Evolutionary conservation across 2,113 vertebrate genomes (phyloP), one percentile per base, ranked within the genome.

Genomic region (Syngnathus typhle): DNA sequence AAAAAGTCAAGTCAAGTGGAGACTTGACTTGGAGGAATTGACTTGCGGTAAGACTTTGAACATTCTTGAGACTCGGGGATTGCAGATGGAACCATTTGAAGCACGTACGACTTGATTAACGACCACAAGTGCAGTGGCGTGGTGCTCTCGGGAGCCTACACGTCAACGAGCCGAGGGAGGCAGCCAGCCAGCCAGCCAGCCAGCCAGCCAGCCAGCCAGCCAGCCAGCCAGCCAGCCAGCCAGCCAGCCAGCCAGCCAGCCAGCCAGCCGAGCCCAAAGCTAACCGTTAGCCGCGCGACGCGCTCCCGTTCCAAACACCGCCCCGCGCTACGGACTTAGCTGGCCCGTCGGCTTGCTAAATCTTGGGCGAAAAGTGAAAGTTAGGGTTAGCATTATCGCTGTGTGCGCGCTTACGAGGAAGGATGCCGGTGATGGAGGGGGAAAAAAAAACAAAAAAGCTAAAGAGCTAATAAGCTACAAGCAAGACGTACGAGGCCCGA

Each of bases 201-300:
- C 1, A 13, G 18, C 19, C 19, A n/a, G n/a, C n/a, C 23, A 23
- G 23, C 1, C 23, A 23, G 23, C 23, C 23, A 44, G 60, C n/a
- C 1, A 13, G 18, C 19, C 19, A 23, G 23, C 1, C 23, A 23
- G 23, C 23, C 23, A 44, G 60, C n/a, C 23, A 23, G 23, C 1
- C 23, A 44, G 60, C 11, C 23, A 23, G 23, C 1, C 23, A 44
- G 60, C 11, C 23, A 23, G 23, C 1, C 23, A 23, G 23, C 23
- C 23, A 44, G 60, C n/a, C 1, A 13, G 18, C 19, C 19, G 32
- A 4, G 7, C 3, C 21, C 27, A 56, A 69, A 38, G 83, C 80
- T 87, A 85, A 67, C 77, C 5, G 39, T 75, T 80, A 82, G 82
- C 81, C 32, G 32, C 0, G 27, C 0, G 79, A 69, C 77, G 2